Evolutionary conservation across 2,113 vertebrate species (phyloP).

Genomic region (Azemiops feae): DNA sequence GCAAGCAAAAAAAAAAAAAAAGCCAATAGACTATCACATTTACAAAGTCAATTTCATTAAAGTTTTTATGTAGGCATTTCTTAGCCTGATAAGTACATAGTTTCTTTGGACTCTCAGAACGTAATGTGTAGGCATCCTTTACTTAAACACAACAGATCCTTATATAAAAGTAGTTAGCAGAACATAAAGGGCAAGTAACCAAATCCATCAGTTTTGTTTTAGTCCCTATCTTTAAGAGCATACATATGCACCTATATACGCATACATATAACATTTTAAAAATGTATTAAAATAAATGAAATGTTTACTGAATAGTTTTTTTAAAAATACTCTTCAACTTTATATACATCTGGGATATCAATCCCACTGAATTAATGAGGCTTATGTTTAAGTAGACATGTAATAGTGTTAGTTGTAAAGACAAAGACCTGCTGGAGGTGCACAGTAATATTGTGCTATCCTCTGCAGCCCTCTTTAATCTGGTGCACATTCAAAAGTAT

Average conservation of each 20-base stretch:
- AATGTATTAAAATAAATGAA: neutral
- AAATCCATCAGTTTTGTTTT: neutral
- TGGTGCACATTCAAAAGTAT: neutral
- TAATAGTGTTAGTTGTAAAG: neutral
- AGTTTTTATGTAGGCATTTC: neutral
- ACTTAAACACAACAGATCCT: neutral
- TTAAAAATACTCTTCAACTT: neutral
- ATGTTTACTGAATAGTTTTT: neutral
- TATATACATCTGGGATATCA: neutral
- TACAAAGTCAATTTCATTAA: neutral
- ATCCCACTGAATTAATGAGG: neutral
- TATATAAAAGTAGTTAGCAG: neutral
- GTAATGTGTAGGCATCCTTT: neutral
- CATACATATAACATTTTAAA: neutral
- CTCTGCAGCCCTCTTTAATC: neutral
- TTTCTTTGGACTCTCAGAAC: neutral
- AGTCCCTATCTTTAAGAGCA: neutral
- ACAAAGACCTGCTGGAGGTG: neutral
- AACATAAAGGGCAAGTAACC: neutral
- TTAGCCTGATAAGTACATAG: neutral
- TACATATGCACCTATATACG: neutral
- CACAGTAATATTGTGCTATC: neutral
- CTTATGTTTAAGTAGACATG: neutral
- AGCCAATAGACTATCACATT: neutral
- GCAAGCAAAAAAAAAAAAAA: neutral